Evolutionary conservation across 2,797 vertebrate genomes (phyloP), one percentile per base, ranked within the genome.

Genomic region (Halcyon leucocephala): DNA sequence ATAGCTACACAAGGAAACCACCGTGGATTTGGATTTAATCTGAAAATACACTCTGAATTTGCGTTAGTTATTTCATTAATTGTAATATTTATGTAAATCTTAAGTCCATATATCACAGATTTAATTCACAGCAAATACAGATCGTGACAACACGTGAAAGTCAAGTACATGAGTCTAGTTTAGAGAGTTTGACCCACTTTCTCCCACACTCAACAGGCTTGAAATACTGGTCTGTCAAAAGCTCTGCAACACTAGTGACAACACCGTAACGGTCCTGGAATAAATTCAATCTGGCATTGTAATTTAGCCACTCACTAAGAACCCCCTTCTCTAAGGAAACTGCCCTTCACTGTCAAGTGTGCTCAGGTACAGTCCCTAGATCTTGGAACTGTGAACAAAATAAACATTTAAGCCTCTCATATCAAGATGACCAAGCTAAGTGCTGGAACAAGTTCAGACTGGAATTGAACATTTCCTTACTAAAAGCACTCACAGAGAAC

Each of bases 381-480:
- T n/a, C 87, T 20, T 85, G 28, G 57, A 92, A 55, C 13, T 44
- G 44, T 52, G 39, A 80, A 64, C 42, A 31, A 12, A 89, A 93
- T 6, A 73, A 49, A 61, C 19, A 31, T 31, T 58, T 37, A 48
- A 92, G 26, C 18, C 37, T 9, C 49, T 67, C 31, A 13, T 48
- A 65, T 29, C 24, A 70, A 89, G 60, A 37, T 89, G 86, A 91
- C 77, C 84, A 74, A 89, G 52, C 9, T 35, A 80, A 77, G 24
- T 24, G 61, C 22, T 61, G 19, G 81, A 91, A 87, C 89, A 95
- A 90, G 95, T 87, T 80, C 58, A 74, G 89, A 81, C 92, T 86
- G 42, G 79, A 92, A 54, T 11, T 11, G 52, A 85, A 74, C 31
- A n/a, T n/a, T 91, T 93, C 69, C 79, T 85, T 41, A 74, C 35